Evolutionary conservation across 2,113 vertebrate genomes (phyloP).

Genomic region (Onychostoma macrolepis): DNA sequence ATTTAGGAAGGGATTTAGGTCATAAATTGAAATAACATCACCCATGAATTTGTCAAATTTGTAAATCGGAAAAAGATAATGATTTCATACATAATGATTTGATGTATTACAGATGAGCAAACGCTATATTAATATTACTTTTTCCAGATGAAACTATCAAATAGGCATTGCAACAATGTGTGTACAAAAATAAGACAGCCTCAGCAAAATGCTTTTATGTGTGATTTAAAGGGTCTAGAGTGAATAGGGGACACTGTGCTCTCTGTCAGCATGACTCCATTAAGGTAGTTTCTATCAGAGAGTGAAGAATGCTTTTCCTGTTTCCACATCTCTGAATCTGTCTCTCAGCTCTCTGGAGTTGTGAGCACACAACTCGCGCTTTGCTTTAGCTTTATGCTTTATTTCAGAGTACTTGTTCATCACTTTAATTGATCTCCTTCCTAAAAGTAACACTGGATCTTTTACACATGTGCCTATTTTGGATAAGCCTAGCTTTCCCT

Average conservation of each 20-base stretch:
- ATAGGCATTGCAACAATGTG: not conserved
- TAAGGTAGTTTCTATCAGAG: not conserved
- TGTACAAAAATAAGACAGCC: not conserved
- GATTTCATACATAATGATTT: too few relatives aligned
- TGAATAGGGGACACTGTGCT: not conserved
- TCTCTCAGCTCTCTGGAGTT: not conserved
- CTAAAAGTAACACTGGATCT: not conserved
- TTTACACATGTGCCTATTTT: not conserved
- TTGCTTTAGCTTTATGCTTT: not conserved
- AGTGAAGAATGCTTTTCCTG: not conserved
- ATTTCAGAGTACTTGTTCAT: not conserved
- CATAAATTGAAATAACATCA: not conserved
- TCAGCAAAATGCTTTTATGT: not conserved
- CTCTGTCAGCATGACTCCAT: not conserved
- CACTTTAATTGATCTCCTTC: not conserved
- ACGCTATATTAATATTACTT: not conserved
- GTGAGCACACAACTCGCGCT: not conserved
- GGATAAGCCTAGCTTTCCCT: not conserved
- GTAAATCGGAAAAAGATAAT: not conserved
- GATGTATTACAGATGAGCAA: not conserved
- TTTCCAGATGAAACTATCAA: not conserved
- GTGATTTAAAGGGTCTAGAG: not conserved
- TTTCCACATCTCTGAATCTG: slow-evolving; percentile 7
- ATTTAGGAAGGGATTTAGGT: slow-evolving; percentile 8
- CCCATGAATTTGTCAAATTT: not conserved